phyloP scores from a whole-genome alignment of 1,140 invertebrate genomes.

The Teleopsis dalmanni region DNA sequence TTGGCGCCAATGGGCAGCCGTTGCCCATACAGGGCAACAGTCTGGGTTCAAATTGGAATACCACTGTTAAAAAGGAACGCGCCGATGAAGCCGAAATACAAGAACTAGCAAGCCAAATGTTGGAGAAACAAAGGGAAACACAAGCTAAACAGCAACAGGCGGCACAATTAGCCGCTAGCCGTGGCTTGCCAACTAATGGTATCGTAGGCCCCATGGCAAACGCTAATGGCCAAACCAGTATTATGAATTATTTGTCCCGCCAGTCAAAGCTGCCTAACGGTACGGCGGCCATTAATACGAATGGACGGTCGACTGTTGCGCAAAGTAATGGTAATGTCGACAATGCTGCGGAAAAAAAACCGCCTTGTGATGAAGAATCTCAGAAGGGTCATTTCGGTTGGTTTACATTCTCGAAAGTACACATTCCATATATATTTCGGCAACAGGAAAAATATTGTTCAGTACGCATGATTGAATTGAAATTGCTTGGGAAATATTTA shows the following conservation, averaged over 20 bases:
- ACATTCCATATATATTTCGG: slow-evolving; percentile 82
- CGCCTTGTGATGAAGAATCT: slow-evolving; percentile 65
- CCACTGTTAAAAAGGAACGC: slow-evolving; percentile 67
- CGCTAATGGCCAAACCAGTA: slow-evolving; percentile 49
- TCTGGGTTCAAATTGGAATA: slow-evolving; percentile 21
- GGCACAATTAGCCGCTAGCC: slow-evolving; percentile 33
- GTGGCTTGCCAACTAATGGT: slow-evolving; percentile 21
- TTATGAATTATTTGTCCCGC: slow-evolving; percentile 53
- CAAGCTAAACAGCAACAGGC: slow-evolving; percentile 43
- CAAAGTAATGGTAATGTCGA: slow-evolving; percentile 6
- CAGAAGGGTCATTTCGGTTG: slow-evolving; percentile 82
- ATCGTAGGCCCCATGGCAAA: slow-evolving; percentile 21
- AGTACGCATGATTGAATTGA: slow-evolving; percentile 83
- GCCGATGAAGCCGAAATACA: slow-evolving; percentile 79
- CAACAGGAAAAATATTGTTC: slow-evolving; percentile 79
- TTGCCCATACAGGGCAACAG: slow-evolving; percentile 34
- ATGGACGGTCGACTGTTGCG: slow-evolving; percentile 6
- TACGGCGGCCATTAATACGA: slow-evolving; percentile 21
- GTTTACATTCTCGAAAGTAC: slow-evolving; percentile 73
- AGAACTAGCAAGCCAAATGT: slow-evolving; percentile 76
- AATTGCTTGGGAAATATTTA: slow-evolving; percentile 77
- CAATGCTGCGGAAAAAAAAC: slow-evolving; percentile 29
- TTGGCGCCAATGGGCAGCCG: slow-evolving; percentile 34
- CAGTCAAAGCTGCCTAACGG: slow-evolving; percentile 37
- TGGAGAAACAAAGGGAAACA: slow-evolving; percentile 75